These are phyloP conservation scores for Spialia ferax DNA, from an alignment of 2,888 invertebrate genomes.

Conservation along the genomic window DNA sequence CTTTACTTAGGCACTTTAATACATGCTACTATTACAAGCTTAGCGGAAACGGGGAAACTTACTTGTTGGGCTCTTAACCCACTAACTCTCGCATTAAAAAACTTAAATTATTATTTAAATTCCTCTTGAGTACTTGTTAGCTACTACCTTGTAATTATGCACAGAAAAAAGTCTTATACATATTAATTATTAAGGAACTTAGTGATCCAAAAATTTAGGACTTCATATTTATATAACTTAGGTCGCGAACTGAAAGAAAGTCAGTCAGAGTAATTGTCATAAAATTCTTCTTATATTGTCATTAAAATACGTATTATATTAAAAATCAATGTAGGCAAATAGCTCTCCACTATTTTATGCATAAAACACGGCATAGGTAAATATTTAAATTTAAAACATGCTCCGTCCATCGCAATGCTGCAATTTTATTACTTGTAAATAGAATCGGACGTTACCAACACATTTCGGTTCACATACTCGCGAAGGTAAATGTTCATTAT, in stretches of 20 bases:
- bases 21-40: background rate
- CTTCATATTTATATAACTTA: too few relatives aligned
- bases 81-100: too few relatives aligned
- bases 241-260: too few relatives aligned
- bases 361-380: background rate
- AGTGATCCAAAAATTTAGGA: too few relatives aligned
- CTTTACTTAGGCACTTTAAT: background rate
- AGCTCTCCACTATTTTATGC: background rate
- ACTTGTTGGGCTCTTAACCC: constrained; percentile 1
- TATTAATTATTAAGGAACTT: too few relatives aligned
- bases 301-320: too few relatives aligned
- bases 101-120: too few relatives aligned
- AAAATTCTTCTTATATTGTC: too few relatives aligned
- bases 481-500: constrained; percentile 22
- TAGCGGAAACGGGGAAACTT: background rate
- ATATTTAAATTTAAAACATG: constrained; percentile 11
- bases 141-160: too few relatives aligned
- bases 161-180: too few relatives aligned
- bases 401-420: background rate
- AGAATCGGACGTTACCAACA: constrained; percentile 18
- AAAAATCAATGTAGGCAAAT: background rate
- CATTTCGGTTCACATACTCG: constrained; percentile 15
- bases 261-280: too few relatives aligned
- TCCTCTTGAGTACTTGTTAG: too few relatives aligned
- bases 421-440: constrained; percentile 31